Conservation (phyloP, 1,140 invertebrate species). For the Phymorhynchus buccinoides region DNA sequence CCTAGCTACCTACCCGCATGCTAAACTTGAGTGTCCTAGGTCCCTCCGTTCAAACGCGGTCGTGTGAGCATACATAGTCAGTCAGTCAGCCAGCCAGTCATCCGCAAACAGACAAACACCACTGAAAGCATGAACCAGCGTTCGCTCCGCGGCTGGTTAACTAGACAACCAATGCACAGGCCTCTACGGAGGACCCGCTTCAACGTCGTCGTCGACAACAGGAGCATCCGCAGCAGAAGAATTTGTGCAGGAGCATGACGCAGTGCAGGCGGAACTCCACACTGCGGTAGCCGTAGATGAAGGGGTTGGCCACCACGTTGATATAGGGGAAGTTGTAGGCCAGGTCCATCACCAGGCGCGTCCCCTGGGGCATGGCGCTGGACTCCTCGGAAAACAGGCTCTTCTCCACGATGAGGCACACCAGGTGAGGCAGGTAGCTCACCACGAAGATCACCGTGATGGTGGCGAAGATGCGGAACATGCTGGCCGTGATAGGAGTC, state of each 20-base stretch:
- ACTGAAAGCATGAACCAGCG: no score
- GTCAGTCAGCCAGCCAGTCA: no score
- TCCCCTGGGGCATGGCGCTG: conserved; percentile 21
- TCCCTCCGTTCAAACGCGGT: no score
- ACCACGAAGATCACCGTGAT: conserved; percentile 47
- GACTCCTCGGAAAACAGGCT: neutral
- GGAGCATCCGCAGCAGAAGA: neutral
- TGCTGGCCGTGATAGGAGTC: conserved; percentile 33
- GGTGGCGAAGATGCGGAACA: conserved; percentile 44
- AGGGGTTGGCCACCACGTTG: conserved; percentile 42
- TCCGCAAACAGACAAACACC: no score
- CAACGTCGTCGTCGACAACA: no score
- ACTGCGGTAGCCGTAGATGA: conserved; percentile 47
- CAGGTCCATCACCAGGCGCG: conserved; percentile 37
- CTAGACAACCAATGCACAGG: no score
- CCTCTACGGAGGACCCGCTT: no score
- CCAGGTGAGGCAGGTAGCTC: conserved; percentile 50
- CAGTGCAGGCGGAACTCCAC: conserved; percentile 45
- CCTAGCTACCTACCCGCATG: no score
- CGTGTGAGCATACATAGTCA: no score
- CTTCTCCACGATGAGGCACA: conserved; percentile 41
- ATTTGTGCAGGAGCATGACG: conserved; percentile 4
- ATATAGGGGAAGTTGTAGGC: conserved; percentile 49
- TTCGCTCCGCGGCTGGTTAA: no score
- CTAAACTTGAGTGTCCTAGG: no score